phyloP scores from a whole-genome alignment of 2,888 invertebrate species.

The Plagodis dolabraria region DNA sequence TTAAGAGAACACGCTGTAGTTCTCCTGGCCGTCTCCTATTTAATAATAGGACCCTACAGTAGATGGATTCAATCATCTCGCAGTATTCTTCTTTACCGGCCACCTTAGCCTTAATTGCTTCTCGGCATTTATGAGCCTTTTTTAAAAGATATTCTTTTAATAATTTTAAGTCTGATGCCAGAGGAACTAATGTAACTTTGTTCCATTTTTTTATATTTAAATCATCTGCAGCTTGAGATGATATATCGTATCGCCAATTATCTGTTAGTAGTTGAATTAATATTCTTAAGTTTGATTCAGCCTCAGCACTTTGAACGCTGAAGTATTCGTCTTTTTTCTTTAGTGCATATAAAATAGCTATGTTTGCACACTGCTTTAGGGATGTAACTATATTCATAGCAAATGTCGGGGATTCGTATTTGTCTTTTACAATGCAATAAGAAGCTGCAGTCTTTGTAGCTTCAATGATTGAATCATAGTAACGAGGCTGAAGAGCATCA shows the following conservation, averaged over 20 bases:
- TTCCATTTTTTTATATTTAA: neutral
- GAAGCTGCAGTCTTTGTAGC: neutral
- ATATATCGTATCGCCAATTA: neutral
- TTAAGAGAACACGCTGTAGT: neutral
- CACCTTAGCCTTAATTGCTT: neutral
- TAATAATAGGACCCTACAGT: neutral
- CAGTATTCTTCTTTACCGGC: neutral
- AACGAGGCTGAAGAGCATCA: neutral
- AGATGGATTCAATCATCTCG: neutral
- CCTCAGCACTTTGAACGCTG: neutral
- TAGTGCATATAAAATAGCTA: neutral
- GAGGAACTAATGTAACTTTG: neutral
- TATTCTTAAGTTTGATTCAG: neutral
- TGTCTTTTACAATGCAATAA: neutral
- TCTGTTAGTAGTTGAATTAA: neutral
- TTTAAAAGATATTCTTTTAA: neutral
- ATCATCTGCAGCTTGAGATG: neutral
- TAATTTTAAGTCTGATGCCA: neutral
- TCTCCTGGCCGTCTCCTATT: neutral
- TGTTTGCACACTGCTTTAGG: neutral
- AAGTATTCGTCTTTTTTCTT: neutral
- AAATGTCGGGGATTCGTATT: neutral
- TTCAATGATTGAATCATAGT: neutral
- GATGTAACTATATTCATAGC: neutral
- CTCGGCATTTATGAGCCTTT: too few species aligned